A percentile compares a stretch with the other conserved stretches of the same genome.
Conservation (phyloP, 2,797 vertebrate species). For the Centropyge bicolor region DNA sequence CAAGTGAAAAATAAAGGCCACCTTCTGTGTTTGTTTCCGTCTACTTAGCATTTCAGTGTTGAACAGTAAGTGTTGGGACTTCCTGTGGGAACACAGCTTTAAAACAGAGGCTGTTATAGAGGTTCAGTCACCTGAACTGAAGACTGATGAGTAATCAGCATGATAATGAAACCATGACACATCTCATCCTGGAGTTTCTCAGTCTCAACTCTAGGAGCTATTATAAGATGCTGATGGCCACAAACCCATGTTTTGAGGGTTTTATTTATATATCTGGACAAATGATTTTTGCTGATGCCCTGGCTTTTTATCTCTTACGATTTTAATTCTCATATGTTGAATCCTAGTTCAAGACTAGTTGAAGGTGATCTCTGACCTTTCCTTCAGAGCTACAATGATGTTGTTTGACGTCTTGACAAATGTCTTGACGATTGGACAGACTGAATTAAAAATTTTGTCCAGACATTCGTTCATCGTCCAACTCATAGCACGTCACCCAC, state of each 20-base stretch:
- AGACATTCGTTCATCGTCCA: no score
- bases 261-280: background rate
- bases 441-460: no score
- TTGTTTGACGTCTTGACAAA: no score
- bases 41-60: slow-evolving; percentile 56
- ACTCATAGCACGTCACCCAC: no score
- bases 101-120: slow-evolving; percentile 33
- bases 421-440: no score
- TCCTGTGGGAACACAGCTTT: slow-evolving; percentile 72
- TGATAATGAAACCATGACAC: slow-evolving; percentile 1
- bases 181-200: slow-evolving; percentile 19
- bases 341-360: no score
- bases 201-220: background rate
- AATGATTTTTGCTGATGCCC: background rate
- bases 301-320: background rate
- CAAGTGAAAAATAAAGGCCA: slow-evolving; percentile 53
- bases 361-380: no score
- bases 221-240: background rate
- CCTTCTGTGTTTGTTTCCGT: slow-evolving; percentile 36
- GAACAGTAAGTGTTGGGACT: slow-evolving; percentile 44
- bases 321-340: no score
- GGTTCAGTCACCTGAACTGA: slow-evolving; percentile 11
- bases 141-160: slow-evolving; percentile 5
- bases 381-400: no score
- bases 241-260: background rate